Base-by-base conservation (phyloP, 1,140 invertebrate genomes). In the Philaenus spumarius region DNA sequence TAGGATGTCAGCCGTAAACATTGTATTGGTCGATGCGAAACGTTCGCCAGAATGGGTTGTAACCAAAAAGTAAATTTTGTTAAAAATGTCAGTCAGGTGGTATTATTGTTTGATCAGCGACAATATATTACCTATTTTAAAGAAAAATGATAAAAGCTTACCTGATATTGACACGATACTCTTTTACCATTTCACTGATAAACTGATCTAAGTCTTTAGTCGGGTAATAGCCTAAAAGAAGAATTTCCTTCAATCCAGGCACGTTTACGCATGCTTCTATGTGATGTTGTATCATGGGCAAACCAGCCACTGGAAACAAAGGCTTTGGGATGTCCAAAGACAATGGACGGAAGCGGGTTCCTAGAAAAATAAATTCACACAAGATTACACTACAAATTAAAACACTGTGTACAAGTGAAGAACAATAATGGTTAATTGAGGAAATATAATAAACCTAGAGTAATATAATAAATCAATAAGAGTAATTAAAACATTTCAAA, bases 281-380 rank as follows among this genome's bases (percentile, higher is more conserved):
- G 65, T 98, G 93, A 76, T 99, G 97, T 67, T 98, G 93, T 62
- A 99, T 93, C 62, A 95, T 78, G 2, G 93, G 93, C 22, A 94
- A 75, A 1, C 97, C 97, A 59, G 95, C 97, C 15, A 99, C 86
- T 4, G 95, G 95, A 73, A 99, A 99, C 5, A 99, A 69, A 0
- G 96, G 96, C 70, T 99, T 99, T 3, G 97, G 96, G 35, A 93
- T 84, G 69, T 99, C 95, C 60, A 99, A 73, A 0, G 95, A 98
- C 2, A 99, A 75, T 0, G 97, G 97, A 4, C 97, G 84, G 72
- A 99, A 99, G 55, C 97, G 78, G 11, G 96, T 98, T 12, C 95
- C 94, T 97, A 70, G 63, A 70, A 69, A 30, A 3, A 30, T 4
- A 30, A 9, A 30, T 30, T 4, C 61, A 62, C 60, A 62, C 17